A percentile compares a stretch with the other conserved stretches of the same genome.
Conservation (phyloP, 2,888 invertebrate species). For the Limnephilus lunatus region DNA sequence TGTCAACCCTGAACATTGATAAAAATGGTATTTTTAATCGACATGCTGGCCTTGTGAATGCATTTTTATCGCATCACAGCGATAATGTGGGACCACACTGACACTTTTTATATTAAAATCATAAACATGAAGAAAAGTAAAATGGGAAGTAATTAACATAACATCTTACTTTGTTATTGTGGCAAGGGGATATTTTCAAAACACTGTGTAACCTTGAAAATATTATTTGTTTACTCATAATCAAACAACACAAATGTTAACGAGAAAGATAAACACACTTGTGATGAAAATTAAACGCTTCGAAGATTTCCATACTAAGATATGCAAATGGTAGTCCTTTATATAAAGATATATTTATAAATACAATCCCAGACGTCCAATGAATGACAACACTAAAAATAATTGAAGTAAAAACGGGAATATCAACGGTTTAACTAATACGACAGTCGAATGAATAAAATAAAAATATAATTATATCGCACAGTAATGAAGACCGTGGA, state of each 20-base stretch:
- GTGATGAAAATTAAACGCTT: background rate
- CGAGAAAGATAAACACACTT: background rate
- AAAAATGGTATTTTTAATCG: background rate
- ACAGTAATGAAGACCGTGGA: background rate
- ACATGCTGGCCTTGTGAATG: background rate
- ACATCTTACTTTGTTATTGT: conserved; percentile 7
- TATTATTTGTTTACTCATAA: conserved; percentile 15
- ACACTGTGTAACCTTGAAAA: conserved; percentile 28
- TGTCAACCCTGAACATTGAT: background rate
- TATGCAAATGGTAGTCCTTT: background rate
- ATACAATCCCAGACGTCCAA: background rate
- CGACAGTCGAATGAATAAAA: background rate
- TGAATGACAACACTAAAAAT: background rate
- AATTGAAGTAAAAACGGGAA: background rate
- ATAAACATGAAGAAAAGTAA: background rate
- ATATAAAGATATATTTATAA: background rate
- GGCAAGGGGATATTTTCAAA: conserved; percentile 18
- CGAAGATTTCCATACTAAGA: background rate
- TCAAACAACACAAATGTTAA: conserved; percentile 4
- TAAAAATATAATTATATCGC: background rate
- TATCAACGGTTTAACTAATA: background rate
- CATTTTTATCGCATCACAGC: background rate
- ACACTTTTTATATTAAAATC: background rate
- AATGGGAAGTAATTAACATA: conserved; percentile 11
- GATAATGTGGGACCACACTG: background rate